Conservation (phyloP, 2,888 invertebrate species). For the Xiphydria camelus region DNA sequence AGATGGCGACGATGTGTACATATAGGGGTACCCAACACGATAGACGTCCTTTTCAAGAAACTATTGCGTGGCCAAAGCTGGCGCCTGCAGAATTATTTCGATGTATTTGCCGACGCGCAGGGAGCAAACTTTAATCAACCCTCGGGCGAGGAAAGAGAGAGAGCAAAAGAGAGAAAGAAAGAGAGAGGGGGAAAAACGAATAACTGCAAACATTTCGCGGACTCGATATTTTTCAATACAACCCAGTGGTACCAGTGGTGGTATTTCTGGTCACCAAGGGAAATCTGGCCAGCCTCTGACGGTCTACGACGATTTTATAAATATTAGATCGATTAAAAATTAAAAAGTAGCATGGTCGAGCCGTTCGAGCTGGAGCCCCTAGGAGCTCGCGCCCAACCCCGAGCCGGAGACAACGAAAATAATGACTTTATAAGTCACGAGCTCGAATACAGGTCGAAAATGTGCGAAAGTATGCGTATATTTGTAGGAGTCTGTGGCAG, state of each 20-base stretch:
- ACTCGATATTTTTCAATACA: slow-evolving; percentile 53
- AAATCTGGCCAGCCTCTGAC: slow-evolving; percentile 42
- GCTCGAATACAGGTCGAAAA: too few relatives aligned
- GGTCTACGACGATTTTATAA: slow-evolving; percentile 44
- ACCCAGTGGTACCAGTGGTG: slow-evolving; percentile 27
- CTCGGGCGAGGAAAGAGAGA: slow-evolving; percentile 5
- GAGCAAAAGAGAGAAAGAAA: slow-evolving; percentile 19
- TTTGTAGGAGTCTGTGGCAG: slow-evolving; percentile 10
- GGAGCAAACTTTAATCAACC: slow-evolving; percentile 45
- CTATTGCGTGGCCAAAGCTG: too few relatives aligned
- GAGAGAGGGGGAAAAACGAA: slow-evolving; percentile 13
- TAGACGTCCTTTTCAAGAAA: too few relatives aligned
- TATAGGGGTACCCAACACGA: too few relatives aligned
- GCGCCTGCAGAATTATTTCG: slow-evolving; percentile 22
- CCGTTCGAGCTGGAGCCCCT: background rate
- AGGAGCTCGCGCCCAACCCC: background rate
- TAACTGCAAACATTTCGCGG: slow-evolving; percentile 38
- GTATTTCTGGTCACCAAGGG: slow-evolving; percentile 45
- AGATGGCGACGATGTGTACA: too few relatives aligned
- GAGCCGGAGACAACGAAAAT: slow-evolving; percentile 18
- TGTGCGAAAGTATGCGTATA: too few relatives aligned
- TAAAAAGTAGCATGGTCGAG: slow-evolving; percentile 29
- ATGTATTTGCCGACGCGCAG: slow-evolving; percentile 30
- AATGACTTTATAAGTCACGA: slow-evolving; percentile 42
- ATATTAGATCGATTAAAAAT: slow-evolving; percentile 52